These are phyloP conservation scores for Clarias gariepinus DNA, from an alignment of 2,113 vertebrate species.

Conservation along the genomic window DNA sequence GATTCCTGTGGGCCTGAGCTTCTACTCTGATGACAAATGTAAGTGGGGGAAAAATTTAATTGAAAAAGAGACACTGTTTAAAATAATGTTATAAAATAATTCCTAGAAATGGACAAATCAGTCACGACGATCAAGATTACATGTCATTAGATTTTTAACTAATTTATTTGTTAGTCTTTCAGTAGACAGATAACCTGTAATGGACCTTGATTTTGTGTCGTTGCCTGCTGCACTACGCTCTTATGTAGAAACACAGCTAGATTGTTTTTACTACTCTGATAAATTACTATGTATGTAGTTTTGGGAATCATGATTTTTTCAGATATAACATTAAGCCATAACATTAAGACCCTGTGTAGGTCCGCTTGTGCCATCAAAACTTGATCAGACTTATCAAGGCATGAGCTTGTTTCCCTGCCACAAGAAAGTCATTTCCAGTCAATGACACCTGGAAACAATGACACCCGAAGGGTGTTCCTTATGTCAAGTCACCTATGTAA, in stretches of 20 bases:
- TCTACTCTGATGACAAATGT: conserved; percentile 82
- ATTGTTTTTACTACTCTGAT: not conserved
- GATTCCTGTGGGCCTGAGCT: conserved; percentile 84
- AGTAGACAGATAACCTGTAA: not conserved
- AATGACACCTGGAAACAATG: too few species aligned
- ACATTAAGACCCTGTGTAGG: too few species aligned
- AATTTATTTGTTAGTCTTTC: not conserved
- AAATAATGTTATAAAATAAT: not conserved
- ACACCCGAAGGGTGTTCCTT: too few species aligned
- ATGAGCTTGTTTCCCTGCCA: too few species aligned
- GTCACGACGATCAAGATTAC: not conserved
- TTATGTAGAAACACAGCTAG: not conserved
- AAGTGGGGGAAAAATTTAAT: conserved; percentile 11
- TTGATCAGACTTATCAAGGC: too few species aligned
- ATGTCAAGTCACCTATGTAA: too few species aligned
- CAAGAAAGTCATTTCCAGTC: too few species aligned
- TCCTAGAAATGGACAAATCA: not conserved
- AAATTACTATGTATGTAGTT: not conserved
- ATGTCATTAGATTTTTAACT: not conserved
- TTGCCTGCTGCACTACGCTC: not conserved
- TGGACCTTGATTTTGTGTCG: not conserved
- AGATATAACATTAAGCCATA: too few species aligned
- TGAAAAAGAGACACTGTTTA: too few species aligned
- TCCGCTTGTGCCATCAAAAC: too few species aligned
- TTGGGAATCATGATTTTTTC: not conserved